Base-by-base conservation (phyloP, 1,140 invertebrate genomes). In the Drosophila orena region DNA sequence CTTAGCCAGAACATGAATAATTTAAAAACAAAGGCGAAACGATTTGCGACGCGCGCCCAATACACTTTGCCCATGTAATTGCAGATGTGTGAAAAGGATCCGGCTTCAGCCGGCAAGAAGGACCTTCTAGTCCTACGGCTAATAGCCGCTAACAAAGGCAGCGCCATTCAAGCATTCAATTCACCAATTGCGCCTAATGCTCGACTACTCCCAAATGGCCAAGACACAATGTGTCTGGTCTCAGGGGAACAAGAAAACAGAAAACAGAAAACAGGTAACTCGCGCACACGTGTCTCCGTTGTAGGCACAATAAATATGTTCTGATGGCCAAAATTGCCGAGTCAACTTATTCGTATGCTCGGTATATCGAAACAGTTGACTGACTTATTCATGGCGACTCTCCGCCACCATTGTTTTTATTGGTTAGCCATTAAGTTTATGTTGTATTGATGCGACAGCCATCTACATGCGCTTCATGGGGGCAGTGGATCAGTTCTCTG, bases 1-100 rank as follows among this genome's bases (percentile, higher is more conserved):
- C 61, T 77, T 79, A 79, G 75, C 57, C 75, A 69, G 58, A 66
- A 58, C 69, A 86, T 86, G 81, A 86, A 86, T 81, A 81, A 86
- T 78, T 81, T 74, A 75, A 75, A 81, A 72, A 65, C 46, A 81
- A 77, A 72, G 57, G 43, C 40, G 30, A 62, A 66, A 47, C 62
- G 38, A 50, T 70, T 69, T 59, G 54, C 66, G 76, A 78, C 75
- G 75, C 71, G 57, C 62, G 37, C 27, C 44, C 12, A 68, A 77
- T 77, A 77, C 55, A 70, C 62, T 69, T 77, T 38, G 74, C 54
- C 74, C 43, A 43, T 69, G 75, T 78, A 61, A 56, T 65, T 60
- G 53, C 69, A 46, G 59, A 79, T 71, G 76, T 79, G 58, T 64
- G 74, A 69, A 71, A 77, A 65, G 64, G 46, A 43, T 34, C 44